Evolutionary conservation across 2,797 vertebrate genomes (phyloP), one percentile per base, ranked within the genome.

Genomic region (Tapera naevia): DNA sequence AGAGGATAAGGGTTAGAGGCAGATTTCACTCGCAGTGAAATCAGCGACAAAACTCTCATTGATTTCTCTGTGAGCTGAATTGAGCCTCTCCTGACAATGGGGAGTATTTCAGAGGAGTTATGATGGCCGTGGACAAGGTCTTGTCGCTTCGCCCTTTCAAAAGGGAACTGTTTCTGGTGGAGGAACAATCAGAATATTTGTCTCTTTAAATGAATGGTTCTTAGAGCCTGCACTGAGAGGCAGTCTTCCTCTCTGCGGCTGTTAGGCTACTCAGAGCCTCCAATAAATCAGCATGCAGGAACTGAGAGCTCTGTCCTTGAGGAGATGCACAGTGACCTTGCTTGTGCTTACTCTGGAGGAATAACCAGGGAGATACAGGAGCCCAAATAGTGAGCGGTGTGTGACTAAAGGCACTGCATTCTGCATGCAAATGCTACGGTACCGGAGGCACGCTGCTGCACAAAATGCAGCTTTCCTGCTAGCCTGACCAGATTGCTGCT

Each of bases 251-350:
- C 57, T 87, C 88, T 32, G 92, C 82, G 86, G 88, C 84, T 67
- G 95, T 32, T 82, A 93, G 89, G 71, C 94, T 88, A 90, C 79
- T 86, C 78, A 4, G 71, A 95, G 92, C 74, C 86, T 94, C 95
- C 93, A 80, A 74, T 96, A 96, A 94, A 97, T 97, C 97, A 94
- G 97, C 95, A 94, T 88, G 95, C 96, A 75, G 95, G 93, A 88
- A 58, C 90, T 3, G 93, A 79, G 84, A 87, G 88, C 94, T 85
- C 93, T 90, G 98, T 98, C 98, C 98, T 98, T 97, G 98, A 97
- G 94, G 94, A 90, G 95, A 97, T 95, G 97, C 97, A 97, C 84
- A 69, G 76, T 98, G 98, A 99, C 98, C 98, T 98, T 99, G 98
- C 96, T 95, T 94, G n/a, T 93, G 98, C 93, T 92, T 88, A 61